Percentiles rank a stretch among this genome's conserved stretches.
Conservation (phyloP, 2,797 vertebrate genomes). For the Scolopax rusticola region DNA sequence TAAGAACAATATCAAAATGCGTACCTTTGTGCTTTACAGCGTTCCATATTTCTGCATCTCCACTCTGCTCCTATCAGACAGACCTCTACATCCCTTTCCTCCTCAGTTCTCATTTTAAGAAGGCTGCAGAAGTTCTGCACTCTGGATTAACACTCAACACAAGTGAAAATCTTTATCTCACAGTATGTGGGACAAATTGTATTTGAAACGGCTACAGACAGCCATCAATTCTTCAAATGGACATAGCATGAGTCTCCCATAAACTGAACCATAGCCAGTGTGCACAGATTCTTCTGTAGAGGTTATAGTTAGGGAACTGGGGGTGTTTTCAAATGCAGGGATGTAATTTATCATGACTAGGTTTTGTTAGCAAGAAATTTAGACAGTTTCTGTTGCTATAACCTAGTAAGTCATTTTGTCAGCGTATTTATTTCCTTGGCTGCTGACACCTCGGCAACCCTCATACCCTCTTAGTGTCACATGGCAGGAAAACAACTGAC, state of each 20-base stretch:
- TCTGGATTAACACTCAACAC: slow-evolving; percentile 8
- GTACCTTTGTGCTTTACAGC: not conserved
- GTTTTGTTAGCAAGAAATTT: slow-evolving; percentile 52
- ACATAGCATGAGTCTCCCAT: not conserved
- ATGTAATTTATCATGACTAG: slow-evolving; percentile 49
- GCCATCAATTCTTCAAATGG: slow-evolving; percentile 57
- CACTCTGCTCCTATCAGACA: not conserved
- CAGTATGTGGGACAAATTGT: slow-evolving; percentile 36
- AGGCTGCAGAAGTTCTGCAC: not conserved
- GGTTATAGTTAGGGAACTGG: slow-evolving; percentile 31
- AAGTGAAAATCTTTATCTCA: slow-evolving; percentile 63
- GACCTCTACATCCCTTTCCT: not conserved
- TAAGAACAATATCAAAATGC: not conserved
- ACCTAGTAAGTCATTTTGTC: slow-evolving; percentile 48
- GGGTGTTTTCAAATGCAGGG: slow-evolving; percentile 15
- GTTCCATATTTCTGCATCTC: not conserved
- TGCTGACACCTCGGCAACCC: not conserved
- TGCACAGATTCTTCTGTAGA: slow-evolving; percentile 28
- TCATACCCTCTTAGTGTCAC: not conserved
- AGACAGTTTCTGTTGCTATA: slow-evolving; percentile 27
- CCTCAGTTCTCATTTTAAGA: not conserved
- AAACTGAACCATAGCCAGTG: not conserved
- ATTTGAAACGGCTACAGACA: slow-evolving; percentile 43
- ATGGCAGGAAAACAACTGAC: slow-evolving; percentile 11
- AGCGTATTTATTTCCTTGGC: slow-evolving; percentile 33